These are phyloP conservation scores for Brachyptera risi DNA, from an alignment of 2,888 invertebrate genomes.

Conservation along the genomic window DNA sequence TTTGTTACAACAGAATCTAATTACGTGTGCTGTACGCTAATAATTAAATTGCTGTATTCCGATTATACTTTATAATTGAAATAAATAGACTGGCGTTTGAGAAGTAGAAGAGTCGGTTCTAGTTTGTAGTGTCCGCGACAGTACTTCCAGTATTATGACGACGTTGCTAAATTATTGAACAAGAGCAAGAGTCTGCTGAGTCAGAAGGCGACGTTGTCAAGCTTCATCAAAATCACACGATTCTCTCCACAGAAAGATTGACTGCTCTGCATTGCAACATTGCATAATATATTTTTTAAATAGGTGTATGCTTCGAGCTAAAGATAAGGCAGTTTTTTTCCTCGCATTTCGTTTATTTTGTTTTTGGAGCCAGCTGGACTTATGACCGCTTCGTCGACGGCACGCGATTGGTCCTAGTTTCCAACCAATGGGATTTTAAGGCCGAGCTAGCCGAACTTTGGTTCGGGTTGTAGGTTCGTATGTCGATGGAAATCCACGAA, in stretches of 20 bases:
- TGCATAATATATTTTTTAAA: conserved; percentile 23
- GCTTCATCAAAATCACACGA: background rate
- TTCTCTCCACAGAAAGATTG: background rate
- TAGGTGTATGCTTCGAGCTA: conserved; percentile 21
- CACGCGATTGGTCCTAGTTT: conserved; percentile 23
- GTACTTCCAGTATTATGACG: background rate
- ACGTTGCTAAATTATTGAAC: background rate
- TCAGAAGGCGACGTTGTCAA: conserved; percentile 1
- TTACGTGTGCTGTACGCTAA: too few relatives aligned
- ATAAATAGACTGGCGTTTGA: too few relatives aligned
- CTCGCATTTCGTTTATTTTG: conserved; percentile 1
- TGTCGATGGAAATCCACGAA: conserved; percentile 16
- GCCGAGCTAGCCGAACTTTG: conserved; percentile 25
- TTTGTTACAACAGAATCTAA: too few relatives aligned
- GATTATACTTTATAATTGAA: background rate
- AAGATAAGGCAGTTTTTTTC: conserved; percentile 17
- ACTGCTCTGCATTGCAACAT: conserved; percentile 24
- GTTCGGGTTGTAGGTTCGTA: conserved; percentile 24
- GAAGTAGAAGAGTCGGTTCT: background rate
- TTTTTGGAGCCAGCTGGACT: conserved; percentile 27
- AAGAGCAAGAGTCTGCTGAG: background rate
- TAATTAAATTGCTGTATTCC: too few relatives aligned
- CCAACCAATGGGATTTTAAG: conserved; percentile 29
- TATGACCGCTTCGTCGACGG: conserved; percentile 27
- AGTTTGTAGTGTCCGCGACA: background rate